phyloP scores from a whole-genome alignment of 2,888 invertebrate genomes.

The Xylophagus ater region DNA sequence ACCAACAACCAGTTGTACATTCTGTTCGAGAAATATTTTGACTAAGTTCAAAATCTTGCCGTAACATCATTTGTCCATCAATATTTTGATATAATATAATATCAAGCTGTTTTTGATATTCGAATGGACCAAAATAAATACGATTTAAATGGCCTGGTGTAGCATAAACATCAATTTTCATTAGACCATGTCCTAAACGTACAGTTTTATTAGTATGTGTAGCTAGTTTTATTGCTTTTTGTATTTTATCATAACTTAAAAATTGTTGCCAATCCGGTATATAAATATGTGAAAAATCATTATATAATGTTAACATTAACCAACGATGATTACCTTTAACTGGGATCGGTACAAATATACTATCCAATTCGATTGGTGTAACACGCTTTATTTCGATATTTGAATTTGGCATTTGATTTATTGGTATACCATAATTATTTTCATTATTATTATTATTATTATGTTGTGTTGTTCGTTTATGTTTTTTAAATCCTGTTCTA shows the following conservation, averaged over 20 bases:
- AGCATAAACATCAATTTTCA: constrained; percentile 10
- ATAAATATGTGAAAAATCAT: constrained; percentile 38
- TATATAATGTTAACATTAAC: constrained; percentile 32
- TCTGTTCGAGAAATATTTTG: constrained; percentile 23
- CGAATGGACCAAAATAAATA: constrained; percentile 35
- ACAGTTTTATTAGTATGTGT: constrained; percentile 27
- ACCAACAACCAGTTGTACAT: constrained; percentile 33
- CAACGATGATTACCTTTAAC: constrained; percentile 30
- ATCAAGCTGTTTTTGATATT: constrained; percentile 20
- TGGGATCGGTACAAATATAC: constrained; percentile 28
- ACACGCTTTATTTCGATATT: constrained; percentile 12
- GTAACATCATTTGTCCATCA: constrained; percentile 33
- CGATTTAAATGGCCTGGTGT: constrained; percentile 23
- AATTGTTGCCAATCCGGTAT: constrained; percentile 33
- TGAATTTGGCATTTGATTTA: constrained; percentile 10
- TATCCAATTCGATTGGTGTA: constrained; percentile 14
- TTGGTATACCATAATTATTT: background rate
- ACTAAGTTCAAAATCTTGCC: constrained; percentile 32
- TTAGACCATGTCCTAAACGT: constrained; percentile 20
- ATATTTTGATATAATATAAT: constrained; percentile 33
- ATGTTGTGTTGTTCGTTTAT: background rate
- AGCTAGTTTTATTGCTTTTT: constrained; percentile 26
- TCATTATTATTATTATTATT: background rate
- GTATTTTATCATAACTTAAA: constrained; percentile 32
- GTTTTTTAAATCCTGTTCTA: background rate